phyloP scores from a whole-genome alignment of 2,113 vertebrate genomes.

The Sapayoa aenigma region DNA sequence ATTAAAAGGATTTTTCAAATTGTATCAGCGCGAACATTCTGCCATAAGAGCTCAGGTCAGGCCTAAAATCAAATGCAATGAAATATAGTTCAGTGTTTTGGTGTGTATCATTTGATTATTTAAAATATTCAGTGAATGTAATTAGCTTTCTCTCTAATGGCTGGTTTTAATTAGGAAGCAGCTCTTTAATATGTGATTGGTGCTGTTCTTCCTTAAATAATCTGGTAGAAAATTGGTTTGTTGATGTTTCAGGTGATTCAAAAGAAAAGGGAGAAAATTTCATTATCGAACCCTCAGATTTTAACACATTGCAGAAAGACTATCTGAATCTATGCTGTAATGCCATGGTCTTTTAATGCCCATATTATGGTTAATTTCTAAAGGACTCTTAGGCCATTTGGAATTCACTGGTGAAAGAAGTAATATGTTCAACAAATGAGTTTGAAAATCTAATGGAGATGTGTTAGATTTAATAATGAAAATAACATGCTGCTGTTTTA shows the following conservation, averaged over 20 bases:
- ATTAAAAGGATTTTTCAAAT: background rate
- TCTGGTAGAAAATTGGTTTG: background rate
- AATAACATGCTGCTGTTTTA: background rate
- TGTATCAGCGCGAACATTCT: background rate
- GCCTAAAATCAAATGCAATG: background rate
- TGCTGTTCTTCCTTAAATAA: background rate
- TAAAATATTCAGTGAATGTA: background rate
- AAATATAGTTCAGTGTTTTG: background rate
- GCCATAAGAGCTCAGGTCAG: background rate
- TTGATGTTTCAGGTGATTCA: background rate
- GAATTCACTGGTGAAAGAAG: background rate
- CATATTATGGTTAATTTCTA: background rate
- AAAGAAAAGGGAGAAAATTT: background rate
- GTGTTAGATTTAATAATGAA: background rate
- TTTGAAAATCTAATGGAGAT: background rate
- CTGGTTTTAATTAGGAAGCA: background rate
- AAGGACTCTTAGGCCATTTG: background rate
- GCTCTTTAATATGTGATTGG: background rate
- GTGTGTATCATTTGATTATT: background rate
- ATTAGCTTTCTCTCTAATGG: background rate
- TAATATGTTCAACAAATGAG: background rate
- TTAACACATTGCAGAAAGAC: background rate
- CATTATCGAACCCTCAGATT: background rate
- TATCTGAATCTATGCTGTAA: background rate
- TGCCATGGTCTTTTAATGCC: background rate